These are phyloP conservation scores for Drosophila pullipes DNA, from an alignment of 2,888 invertebrate genomes.

Conservation along the genomic window DNA sequence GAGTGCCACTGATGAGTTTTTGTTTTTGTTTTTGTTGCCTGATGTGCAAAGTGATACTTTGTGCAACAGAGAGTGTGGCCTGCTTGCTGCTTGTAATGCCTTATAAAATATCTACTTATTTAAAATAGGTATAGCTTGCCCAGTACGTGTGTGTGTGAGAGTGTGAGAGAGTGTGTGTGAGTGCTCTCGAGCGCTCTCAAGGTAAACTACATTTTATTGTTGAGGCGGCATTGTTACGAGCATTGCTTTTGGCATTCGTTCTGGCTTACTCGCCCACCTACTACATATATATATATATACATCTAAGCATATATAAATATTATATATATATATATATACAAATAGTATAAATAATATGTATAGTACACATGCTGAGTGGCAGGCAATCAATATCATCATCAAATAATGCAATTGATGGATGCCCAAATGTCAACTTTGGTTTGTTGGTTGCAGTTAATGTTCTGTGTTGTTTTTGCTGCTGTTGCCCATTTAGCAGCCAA, in stretches of 20 bases:
- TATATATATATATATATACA: conserved; percentile 6
- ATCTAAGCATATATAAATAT: conserved; percentile 10
- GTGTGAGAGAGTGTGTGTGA: conserved; percentile 32
- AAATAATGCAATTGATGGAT: conserved; percentile 49
- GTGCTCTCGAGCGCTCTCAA: conserved; percentile 71
- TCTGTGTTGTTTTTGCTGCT: conserved; percentile 14
- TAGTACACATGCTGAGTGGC: conserved; percentile 6
- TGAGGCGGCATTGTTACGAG: conserved; percentile 76
- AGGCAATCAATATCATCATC: conserved; percentile 44
- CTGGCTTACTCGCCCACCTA: conserved; percentile 74
- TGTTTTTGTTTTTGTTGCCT: conserved; percentile 16
- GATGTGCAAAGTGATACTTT: conserved; percentile 66
- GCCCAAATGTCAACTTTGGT: conserved; percentile 29
- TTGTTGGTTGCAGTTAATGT: conserved; percentile 3
- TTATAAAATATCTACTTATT: conserved; percentile 78
- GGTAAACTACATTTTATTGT: conserved; percentile 81
- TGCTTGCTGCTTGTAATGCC: conserved; percentile 64
- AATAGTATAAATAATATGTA: not conserved
- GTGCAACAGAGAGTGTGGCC: conserved; percentile 27
- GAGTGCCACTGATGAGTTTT: conserved; percentile 68
- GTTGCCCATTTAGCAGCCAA: conserved; percentile 35
- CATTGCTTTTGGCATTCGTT: conserved; percentile 76
- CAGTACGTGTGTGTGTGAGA: conserved; percentile 38
- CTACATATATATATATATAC: conserved; percentile 30
- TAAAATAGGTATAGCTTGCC: conserved; percentile 64